These are phyloP conservation scores for Trichogramma dendrolimi DNA, from an alignment of 2,888 invertebrate genomes.

Conservation along the genomic window DNA sequence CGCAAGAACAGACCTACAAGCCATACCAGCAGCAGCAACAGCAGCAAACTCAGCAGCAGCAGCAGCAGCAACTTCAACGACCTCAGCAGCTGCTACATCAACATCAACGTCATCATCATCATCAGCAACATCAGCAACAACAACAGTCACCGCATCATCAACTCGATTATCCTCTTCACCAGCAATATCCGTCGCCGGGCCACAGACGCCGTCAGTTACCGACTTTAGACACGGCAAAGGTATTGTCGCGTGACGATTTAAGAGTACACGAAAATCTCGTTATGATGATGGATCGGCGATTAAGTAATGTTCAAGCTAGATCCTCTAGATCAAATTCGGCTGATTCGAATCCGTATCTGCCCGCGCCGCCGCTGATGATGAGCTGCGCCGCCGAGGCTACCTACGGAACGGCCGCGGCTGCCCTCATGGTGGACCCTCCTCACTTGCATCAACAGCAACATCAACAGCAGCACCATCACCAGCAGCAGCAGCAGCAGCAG, in stretches of 20 bases:
- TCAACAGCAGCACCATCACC: neutral
- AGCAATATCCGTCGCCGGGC: neutral
- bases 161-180: neutral
- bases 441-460: neutral
- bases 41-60: slow-evolving; percentile 4
- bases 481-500: neutral
- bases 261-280: slow-evolving; percentile 45
- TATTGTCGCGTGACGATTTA: slow-evolving; percentile 37
- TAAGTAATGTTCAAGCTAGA: slow-evolving; percentile 44
- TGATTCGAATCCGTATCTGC: slow-evolving; percentile 27
- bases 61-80: slow-evolving; percentile 7
- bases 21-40: too few species aligned
- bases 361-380: neutral
- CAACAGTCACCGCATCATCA: neutral
- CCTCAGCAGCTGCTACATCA: neutral
- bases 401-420: neutral
- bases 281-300: slow-evolving; percentile 43
- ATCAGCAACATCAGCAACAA: slow-evolving; percentile 1
- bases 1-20: too few species aligned
- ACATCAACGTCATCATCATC: neutral
- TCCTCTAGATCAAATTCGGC: slow-evolving; percentile 25
- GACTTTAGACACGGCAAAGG: slow-evolving; percentile 25
- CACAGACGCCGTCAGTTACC: neutral
- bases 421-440: neutral
- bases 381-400: neutral